A percentile compares a stretch with the other conserved stretches of the same genome.
phyloP scores from a whole-genome alignment of 1,140 invertebrate species.

The Brachionus rotundiformis region DNA sequence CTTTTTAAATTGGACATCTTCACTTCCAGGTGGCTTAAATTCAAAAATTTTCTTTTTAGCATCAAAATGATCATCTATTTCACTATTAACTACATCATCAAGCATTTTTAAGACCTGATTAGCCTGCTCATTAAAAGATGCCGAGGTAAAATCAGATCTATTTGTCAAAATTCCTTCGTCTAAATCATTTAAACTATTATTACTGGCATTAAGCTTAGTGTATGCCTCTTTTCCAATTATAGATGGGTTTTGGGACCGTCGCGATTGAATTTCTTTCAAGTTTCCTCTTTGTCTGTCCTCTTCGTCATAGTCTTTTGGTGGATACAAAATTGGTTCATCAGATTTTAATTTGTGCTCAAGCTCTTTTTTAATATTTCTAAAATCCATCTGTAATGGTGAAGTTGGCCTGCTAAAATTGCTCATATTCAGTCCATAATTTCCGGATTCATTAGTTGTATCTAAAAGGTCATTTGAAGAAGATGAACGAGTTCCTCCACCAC shows the following conservation, averaged over 20 bases:
- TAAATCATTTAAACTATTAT: not conserved
- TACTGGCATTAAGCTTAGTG: not conserved
- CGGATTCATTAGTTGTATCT: not conserved
- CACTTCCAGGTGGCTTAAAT: not conserved
- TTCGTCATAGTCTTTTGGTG: slow-evolving; percentile 10
- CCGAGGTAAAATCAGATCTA: slow-evolving; percentile 29
- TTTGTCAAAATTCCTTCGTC: not conserved
- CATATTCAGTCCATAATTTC: not conserved
- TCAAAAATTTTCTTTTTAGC: not conserved
- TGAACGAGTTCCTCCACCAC: slow-evolving; percentile 8
- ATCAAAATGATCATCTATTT: not conserved
- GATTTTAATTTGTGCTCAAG: slow-evolving; percentile 25
- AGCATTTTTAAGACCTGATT: not conserved
- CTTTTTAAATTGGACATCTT: not conserved
- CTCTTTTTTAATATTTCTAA: slow-evolving; percentile 34
- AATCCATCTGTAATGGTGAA: slow-evolving; percentile 7
- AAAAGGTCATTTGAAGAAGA: slow-evolving; percentile 25
- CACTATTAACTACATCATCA: slow-evolving; percentile 23
- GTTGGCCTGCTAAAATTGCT: not conserved
- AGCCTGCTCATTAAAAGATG: slow-evolving; percentile 25
- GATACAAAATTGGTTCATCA: slow-evolving; percentile 6
- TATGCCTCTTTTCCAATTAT: slow-evolving; percentile 13
- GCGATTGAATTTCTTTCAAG: not conserved
- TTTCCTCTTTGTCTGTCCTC: slow-evolving; percentile 29
- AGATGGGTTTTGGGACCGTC: slow-evolving; percentile 25